Conservation (phyloP, 2,113 vertebrate genomes). For the Spermophilus dauricus region DNA sequence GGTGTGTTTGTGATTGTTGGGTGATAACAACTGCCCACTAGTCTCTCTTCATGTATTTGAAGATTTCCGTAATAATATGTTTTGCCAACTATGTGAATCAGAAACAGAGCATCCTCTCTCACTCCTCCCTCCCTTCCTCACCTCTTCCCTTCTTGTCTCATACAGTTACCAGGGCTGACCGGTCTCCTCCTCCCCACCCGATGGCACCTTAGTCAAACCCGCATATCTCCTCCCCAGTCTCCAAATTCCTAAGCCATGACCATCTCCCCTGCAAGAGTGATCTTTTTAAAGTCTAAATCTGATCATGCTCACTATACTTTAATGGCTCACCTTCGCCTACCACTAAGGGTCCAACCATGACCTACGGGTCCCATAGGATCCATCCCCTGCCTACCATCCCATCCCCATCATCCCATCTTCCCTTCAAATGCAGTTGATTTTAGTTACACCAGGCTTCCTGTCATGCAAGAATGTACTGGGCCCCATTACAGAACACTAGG, state of each 20-base stretch:
- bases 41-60: neutral
- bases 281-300: neutral
- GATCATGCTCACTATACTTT: neutral
- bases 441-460: neutral
- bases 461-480: neutral
- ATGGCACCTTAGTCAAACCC: neutral
- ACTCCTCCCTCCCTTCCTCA: neutral
- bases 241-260: neutral
- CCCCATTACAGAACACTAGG: too few species aligned
- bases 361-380: neutral
- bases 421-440: neutral
- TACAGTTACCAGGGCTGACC: neutral
- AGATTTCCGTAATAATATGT: neutral
- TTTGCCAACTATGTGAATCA: slow-evolving; percentile 15
- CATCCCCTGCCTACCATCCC: neutral
- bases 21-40: neutral
- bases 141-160: rapidly evolving
- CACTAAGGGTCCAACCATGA: neutral
- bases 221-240: neutral
- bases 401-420: neutral
- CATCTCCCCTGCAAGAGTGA: neutral
- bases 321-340: neutral
- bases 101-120: neutral
- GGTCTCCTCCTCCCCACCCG: neutral
- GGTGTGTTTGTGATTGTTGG: neutral